These are phyloP conservation scores for Synergus gifuensis DNA, from an alignment of 2,888 invertebrate species.

Conservation along the genomic window DNA sequence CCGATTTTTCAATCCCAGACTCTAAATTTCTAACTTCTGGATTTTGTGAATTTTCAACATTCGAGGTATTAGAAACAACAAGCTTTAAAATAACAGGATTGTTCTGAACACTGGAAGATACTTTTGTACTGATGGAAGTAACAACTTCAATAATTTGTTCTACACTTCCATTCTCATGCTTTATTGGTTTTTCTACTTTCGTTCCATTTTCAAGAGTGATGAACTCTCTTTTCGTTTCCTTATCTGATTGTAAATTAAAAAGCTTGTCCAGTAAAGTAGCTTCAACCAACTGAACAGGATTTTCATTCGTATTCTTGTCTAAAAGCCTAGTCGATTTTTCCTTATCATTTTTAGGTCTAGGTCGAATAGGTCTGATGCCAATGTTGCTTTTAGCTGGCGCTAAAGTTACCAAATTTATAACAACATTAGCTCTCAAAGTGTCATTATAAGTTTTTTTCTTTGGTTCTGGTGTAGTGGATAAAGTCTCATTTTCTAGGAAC, in stretches of 20 bases:
- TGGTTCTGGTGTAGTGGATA: conserved; percentile 46
- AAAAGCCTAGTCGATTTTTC: conserved; percentile 58
- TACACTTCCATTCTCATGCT: conserved; percentile 53
- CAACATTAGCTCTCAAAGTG: conserved; percentile 70
- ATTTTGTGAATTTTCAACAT: not conserved
- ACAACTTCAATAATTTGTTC: conserved; percentile 75
- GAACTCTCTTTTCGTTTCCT: conserved; percentile 45
- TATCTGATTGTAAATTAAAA: conserved; percentile 60
- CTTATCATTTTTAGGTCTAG: conserved; percentile 80
- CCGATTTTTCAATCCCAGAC: conserved; percentile 44
- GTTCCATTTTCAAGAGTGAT: not conserved
- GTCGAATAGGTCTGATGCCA: conserved; percentile 85
- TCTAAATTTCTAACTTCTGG: not conserved
- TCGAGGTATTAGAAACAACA: conserved; percentile 62
- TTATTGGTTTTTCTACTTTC: conserved; percentile 44
- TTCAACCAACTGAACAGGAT: conserved; percentile 52
- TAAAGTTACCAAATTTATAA: conserved; percentile 81
- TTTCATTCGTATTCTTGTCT: conserved; percentile 47
- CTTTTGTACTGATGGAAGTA: conserved; percentile 75
- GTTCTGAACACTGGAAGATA: conserved; percentile 69
- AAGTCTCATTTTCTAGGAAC: conserved; percentile 36
- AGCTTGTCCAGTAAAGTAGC: conserved; percentile 63
- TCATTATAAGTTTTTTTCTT: conserved; percentile 71
- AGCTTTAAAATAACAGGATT: conserved; percentile 67
- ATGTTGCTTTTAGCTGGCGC: conserved; percentile 88